Evolutionary conservation across 2,113 vertebrate species (phyloP).

Genomic region (Bambusicola thoracicus): DNA sequence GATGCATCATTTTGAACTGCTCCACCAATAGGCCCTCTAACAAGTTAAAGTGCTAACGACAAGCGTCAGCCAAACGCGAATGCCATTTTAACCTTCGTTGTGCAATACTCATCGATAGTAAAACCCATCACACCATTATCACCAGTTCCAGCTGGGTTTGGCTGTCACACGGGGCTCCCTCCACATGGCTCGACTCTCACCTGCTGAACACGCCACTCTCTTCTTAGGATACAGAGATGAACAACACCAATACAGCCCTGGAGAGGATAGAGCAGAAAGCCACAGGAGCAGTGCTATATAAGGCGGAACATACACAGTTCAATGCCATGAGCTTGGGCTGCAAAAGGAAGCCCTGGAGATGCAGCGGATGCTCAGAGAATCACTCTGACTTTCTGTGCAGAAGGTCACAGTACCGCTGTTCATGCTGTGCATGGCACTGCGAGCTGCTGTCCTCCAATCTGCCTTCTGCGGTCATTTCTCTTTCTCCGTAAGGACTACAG

Average conservation of each 20-base stretch:
- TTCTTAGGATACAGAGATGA: not conserved
- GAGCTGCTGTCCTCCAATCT: not conserved
- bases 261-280: not conserved
- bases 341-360: not conserved
- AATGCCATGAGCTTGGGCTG: not conserved
- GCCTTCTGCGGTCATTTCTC: not conserved
- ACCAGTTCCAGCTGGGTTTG: not conserved
- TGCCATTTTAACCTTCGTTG: accelerated
- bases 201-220: not conserved
- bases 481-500: not conserved
- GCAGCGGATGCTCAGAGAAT: not conserved
- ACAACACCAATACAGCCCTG: not conserved
- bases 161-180: not conserved
- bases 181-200: not conserved
- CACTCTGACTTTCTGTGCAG: accelerated
- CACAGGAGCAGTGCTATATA: not conserved
- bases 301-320: not conserved
- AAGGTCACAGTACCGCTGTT: accelerated
- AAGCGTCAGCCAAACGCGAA: not conserved
- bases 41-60: not conserved
- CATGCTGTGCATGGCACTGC: accelerated
- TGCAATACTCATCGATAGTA: accelerated
- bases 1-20: accelerated
- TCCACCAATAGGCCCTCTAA: not conserved
- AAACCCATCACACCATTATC: not conserved